These are phyloP conservation scores for Dinocampus coccinellae DNA, from an alignment of 2,888 invertebrate species.

Conservation along the genomic window DNA sequence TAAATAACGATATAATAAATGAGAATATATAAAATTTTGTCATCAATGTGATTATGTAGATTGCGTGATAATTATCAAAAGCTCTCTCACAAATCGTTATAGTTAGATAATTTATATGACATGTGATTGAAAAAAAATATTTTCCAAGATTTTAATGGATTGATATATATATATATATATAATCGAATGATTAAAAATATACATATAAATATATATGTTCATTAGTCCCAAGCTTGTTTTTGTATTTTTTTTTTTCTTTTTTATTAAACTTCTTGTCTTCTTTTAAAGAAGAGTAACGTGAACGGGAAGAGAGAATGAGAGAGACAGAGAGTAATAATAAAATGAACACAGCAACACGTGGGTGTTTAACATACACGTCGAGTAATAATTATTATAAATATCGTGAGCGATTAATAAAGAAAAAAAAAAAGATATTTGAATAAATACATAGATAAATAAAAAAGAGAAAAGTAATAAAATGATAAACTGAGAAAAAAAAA, in stretches of 20 bases:
- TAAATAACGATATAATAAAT: neutral
- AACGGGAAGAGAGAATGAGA: no score
- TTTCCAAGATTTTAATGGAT: neutral
- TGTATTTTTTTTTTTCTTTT: neutral
- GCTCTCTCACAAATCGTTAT: neutral
- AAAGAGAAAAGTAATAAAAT: neutral
- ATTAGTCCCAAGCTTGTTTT: neutral
- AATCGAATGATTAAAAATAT: neutral
- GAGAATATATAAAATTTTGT: neutral
- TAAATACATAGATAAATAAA: neutral
- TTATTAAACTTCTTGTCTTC: neutral
- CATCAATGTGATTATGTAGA: neutral
- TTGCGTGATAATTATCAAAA: neutral
- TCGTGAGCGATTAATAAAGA: neutral
- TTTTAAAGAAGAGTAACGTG: neutral
- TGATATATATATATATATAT: no score
- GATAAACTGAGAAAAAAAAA: slow-evolving; percentile 8
- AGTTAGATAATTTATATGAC: neutral
- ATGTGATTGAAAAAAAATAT: neutral
- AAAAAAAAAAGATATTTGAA: neutral
- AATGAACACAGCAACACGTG: slow-evolving; percentile 2
- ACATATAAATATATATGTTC: no score
- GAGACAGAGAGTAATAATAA: neutral
- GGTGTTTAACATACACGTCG: neutral
- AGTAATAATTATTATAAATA: neutral